A percentile compares a stretch with the other conserved stretches of the same genome.
These are phyloP conservation scores for Adoxophyes honmai DNA, from an alignment of 1,140 invertebrate species.

Conservation along the genomic window DNA sequence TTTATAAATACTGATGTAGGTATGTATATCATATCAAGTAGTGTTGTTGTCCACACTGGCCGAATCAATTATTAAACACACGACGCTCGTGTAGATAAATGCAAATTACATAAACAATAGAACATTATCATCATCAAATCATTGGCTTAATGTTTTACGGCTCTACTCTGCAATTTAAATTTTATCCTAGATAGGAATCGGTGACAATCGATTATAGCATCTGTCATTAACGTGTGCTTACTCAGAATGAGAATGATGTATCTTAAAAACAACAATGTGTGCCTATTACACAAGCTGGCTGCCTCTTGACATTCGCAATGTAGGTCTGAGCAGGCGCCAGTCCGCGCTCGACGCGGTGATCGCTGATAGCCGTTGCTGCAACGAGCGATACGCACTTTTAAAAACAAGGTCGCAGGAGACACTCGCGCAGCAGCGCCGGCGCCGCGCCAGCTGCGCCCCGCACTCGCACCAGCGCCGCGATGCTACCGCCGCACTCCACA, in stretches of 20 bases:
- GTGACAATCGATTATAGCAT: no score
- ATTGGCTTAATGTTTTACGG: not conserved
- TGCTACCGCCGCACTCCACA: not conserved
- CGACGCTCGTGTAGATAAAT: conserved; percentile 5
- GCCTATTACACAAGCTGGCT: not conserved
- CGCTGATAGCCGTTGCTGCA: not conserved
- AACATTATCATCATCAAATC: conserved; percentile 14
- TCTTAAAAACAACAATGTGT: no score
- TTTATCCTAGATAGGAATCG: no score
- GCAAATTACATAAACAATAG: conserved; percentile 3
- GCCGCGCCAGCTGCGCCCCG: not conserved
- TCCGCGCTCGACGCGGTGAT: not conserved
- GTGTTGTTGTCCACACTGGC: no score
- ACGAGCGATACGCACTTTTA: not conserved
- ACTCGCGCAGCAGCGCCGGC: not conserved
- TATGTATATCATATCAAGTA: no score
- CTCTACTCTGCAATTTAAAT: not conserved
- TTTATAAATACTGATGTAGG: no score
- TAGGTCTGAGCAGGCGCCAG: not conserved
- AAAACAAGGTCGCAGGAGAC: not conserved
- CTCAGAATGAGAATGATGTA: no score
- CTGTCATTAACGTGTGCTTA: no score
- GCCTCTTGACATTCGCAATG: conserved; percentile 6
- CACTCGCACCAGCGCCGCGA: not conserved
- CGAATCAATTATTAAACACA: not conserved